Base-by-base conservation (phyloP, 2,888 invertebrate species). In the Yponomeuta cagnagella region DNA sequence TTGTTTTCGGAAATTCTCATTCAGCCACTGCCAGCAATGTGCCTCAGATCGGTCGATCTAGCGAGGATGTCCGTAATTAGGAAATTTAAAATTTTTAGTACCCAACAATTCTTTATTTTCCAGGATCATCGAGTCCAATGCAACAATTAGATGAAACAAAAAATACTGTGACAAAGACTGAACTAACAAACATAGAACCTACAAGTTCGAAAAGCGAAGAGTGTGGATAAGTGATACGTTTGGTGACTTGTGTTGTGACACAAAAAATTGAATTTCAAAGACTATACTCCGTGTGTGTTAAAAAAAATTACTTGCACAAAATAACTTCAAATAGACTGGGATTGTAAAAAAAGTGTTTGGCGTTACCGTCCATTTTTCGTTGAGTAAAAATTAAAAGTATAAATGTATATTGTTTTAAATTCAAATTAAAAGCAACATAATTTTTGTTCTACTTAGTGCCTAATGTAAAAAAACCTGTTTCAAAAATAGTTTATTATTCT, bases 101-200 rank as follows among this genome's bases (percentile, higher is more conserved):
- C 23, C 23, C 23, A 23, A 23, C 23, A 23, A 23, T 31, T 70
- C 2, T 37, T 63, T 37, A 4, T 31, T 30, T 67, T 70, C 15
- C 69, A 69, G 66, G 66, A 30, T 33, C 70, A 15, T 31, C 58
- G 15, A 52, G 30, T 15, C 58, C 15, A 12, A n/a, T 48, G 30
- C 15, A 30, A 67, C 73, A 76, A 5, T 77, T 58, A 58, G 52
- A 76, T 77, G 87, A 87, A 31, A 73, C 73, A 48, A 87, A 84
- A 76, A 76, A 74, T 37, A 78, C 80, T 81, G 81, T 78, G 68
- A 76, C 81, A 64, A 87, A 86, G 0, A 80, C 82, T 12, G 87
- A 86, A 69, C 2, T 58, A 15, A 15, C 52, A 58, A 58, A 58
- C 52, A 81, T 82, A 2, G 79, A 78, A 68, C 33, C 58, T 10